These are phyloP conservation scores for Sphecodes monilicornis DNA, from an alignment of 2,888 invertebrate species.

Conservation along the genomic window DNA sequence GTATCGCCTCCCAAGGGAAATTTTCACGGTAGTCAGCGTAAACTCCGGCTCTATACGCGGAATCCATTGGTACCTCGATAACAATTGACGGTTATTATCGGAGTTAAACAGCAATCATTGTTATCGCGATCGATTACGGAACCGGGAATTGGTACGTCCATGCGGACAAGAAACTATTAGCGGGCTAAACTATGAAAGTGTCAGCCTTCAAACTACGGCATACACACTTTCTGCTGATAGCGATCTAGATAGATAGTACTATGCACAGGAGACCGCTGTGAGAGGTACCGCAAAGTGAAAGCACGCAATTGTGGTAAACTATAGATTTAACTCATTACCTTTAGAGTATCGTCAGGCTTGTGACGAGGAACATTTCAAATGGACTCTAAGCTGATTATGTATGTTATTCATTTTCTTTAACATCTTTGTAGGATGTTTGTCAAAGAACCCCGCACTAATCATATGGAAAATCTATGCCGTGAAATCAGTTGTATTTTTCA, in stretches of 20 bases:
- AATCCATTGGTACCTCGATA: conserved; percentile 38
- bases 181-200: not conserved
- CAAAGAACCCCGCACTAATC: too few species aligned
- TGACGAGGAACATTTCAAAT: too few species aligned
- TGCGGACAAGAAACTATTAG: conserved; percentile 1
- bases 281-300: not conserved
- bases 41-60: conserved; percentile 62
- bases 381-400: too few species aligned
- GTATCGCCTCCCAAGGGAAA: conserved; percentile 75
- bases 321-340: not conserved
- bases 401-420: too few species aligned
- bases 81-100: conserved; percentile 64
- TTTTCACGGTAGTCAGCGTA: conserved; percentile 76
- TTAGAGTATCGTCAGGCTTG: too few species aligned
- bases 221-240: not conserved
- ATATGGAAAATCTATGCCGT: too few species aligned
- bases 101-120: conserved; percentile 31
- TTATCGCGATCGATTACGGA: conserved; percentile 10
- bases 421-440: too few species aligned
- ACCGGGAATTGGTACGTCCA: not conserved
- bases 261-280: not conserved
- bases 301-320: not conserved
- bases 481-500: too few species aligned
- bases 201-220: not conserved
- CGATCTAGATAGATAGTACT: not conserved